Evolutionary conservation across 2,888 invertebrate species (phyloP).

Genomic region (Lepidochrysops patricia): DNA sequence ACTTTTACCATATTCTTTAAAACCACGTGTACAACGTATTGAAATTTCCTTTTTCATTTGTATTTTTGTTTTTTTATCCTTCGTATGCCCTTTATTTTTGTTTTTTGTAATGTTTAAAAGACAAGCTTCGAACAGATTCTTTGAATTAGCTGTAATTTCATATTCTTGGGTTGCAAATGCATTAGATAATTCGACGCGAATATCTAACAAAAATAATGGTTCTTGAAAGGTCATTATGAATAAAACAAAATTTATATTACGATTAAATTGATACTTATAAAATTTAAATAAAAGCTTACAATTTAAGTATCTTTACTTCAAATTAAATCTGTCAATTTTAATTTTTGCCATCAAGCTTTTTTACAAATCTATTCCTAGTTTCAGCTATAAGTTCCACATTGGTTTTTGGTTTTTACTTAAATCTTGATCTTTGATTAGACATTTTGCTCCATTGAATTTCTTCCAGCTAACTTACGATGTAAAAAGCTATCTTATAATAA

Average conservation of each 20-base stretch:
- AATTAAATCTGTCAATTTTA: too few species aligned
- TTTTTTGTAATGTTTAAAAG: slow-evolving; percentile 20
- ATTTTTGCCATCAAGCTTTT: not conserved
- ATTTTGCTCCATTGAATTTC: too few species aligned
- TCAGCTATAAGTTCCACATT: too few species aligned
- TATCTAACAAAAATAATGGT: slow-evolving; percentile 57
- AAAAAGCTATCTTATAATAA: too few species aligned
- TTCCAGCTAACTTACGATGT: too few species aligned
- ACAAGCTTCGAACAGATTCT: slow-evolving; percentile 41
- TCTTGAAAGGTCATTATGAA: slow-evolving; percentile 47
- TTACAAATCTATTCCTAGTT: slow-evolving; percentile 16
- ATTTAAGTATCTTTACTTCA: not conserved
- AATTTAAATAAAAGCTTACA: not conserved
- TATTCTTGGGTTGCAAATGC: slow-evolving; percentile 40
- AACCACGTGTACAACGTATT: slow-evolving; percentile 13
- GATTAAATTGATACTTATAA: not conserved
- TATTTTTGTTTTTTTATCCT: slow-evolving; percentile 27
- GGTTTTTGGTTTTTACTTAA: too few species aligned
- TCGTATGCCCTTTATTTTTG: slow-evolving; percentile 19
- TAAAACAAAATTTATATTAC: not conserved
- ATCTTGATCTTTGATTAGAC: too few species aligned
- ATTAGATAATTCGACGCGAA: slow-evolving; percentile 42
- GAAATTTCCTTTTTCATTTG: slow-evolving; percentile 15
- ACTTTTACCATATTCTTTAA: slow-evolving; percentile 31
- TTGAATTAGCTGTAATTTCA: slow-evolving; percentile 41